phyloP scores from a whole-genome alignment of 1,140 invertebrate species.

The Papilio xuthus region DNA sequence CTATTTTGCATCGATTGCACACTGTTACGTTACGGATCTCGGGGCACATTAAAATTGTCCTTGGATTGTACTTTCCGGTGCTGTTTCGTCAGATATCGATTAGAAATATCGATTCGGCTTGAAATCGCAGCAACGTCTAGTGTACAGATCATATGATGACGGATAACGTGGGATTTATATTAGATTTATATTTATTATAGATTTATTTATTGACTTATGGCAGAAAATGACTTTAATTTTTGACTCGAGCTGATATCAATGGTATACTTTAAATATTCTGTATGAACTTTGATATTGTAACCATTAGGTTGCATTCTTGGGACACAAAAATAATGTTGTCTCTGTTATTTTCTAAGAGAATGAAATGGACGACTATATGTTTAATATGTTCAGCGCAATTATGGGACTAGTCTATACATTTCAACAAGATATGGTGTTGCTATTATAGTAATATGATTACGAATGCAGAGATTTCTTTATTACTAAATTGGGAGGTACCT shows the following conservation, averaged over 20 bases:
- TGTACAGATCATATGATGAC: not conserved
- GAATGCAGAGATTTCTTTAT: constrained; percentile 37
- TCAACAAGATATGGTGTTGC: not conserved
- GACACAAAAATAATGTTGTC: too few relatives aligned
- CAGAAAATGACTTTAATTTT: too few relatives aligned
- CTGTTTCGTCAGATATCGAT: constrained; percentile 28
- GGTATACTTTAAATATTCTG: too few relatives aligned
- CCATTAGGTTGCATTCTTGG: too few relatives aligned
- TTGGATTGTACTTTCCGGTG: constrained; percentile 35
- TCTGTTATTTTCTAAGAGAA: too few relatives aligned
- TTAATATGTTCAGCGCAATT: too few relatives aligned
- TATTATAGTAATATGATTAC: constrained; percentile 32
- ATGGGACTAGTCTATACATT: not conserved
- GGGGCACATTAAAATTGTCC: constrained; percentile 28
- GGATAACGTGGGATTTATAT: not conserved
- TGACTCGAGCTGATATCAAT: too few relatives aligned
- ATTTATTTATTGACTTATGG: too few relatives aligned
- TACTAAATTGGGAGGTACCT: constrained; percentile 32
- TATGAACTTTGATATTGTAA: too few relatives aligned
- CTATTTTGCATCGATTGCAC: constrained; percentile 38
- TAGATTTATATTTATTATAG: not conserved
- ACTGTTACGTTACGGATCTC: constrained; percentile 36
- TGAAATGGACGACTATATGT: too few relatives aligned
- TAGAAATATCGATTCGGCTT: constrained; percentile 21
- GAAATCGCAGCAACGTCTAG: constrained; percentile 27